Conservation (phyloP, 2,113 vertebrate genomes). For the Chrysemys picta region DNA sequence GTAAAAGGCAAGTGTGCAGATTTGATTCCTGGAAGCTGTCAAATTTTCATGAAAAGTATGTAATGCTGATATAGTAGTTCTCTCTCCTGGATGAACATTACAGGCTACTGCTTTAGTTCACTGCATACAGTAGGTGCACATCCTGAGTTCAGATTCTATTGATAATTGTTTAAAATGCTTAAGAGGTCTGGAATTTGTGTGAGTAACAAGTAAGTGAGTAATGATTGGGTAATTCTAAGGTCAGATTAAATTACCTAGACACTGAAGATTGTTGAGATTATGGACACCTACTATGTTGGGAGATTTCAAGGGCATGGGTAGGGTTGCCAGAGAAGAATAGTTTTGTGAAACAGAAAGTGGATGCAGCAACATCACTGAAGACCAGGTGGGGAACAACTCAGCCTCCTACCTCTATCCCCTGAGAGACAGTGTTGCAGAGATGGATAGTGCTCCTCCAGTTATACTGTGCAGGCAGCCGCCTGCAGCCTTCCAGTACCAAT, state of each 20-base stretch:
- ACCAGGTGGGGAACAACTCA: neutral
- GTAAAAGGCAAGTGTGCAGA: neutral
- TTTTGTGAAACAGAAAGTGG: neutral
- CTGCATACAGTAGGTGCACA: neutral
- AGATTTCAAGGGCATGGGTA: neutral
- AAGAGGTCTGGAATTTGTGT: neutral
- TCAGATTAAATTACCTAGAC: neutral
- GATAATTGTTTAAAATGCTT: neutral
- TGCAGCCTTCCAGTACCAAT: neutral
- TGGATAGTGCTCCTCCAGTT: neutral
- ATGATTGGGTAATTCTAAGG: neutral
- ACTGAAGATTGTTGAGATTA: neutral
- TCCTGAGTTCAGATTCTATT: neutral
- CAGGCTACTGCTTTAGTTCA: neutral
- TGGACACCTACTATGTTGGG: neutral
- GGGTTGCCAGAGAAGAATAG: neutral
- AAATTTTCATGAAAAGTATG: neutral
- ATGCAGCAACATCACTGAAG: neutral
- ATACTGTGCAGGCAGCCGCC: neutral
- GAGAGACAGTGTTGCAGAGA: neutral
- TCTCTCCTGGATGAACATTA: neutral
- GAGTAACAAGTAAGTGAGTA: neutral
- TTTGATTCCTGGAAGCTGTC: neutral
- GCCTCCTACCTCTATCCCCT: neutral
- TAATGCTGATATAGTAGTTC: neutral